Percentiles rank a stretch among this genome's conserved stretches.
Conservation (phyloP, 2,888 invertebrate species). For the Parnassius mnemosyne region DNA sequence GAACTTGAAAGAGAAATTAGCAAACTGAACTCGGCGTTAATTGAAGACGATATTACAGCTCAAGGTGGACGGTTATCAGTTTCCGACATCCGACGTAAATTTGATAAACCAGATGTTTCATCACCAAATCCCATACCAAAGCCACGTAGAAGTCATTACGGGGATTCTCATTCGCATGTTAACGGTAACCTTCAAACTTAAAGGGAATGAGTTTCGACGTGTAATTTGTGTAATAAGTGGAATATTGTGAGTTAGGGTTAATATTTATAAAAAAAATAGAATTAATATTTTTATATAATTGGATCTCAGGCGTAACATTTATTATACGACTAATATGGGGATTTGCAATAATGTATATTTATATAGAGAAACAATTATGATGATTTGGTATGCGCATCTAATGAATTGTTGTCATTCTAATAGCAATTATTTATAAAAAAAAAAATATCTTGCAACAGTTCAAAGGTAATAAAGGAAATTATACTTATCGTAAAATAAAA, state of each 20-base stretch:
- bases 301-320: conserved; percentile 38
- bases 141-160: conserved; percentile 77
- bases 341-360: conserved; percentile 31
- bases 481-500: too few relatives aligned
- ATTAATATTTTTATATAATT: conserved; percentile 12
- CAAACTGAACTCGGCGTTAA: conserved; percentile 70
- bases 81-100: conserved; percentile 75
- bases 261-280: conserved; percentile 20
- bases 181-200: conserved; percentile 36
- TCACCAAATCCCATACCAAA: conserved; percentile 81
- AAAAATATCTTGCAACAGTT: too few relatives aligned
- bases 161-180: conserved; percentile 53
- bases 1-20: conserved; percentile 72
- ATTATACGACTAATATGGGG: conserved; percentile 30
- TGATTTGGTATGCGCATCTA: too few relatives aligned
- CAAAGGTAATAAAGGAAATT: too few relatives aligned
- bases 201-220: neutral
- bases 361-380: neutral
- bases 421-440: too few relatives aligned
- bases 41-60: conserved; percentile 60
- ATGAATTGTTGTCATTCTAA: too few relatives aligned
- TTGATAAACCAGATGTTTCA: conserved; percentile 72
- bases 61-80: conserved; percentile 58
- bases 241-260: neutral
- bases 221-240: conserved; percentile 8